phyloP scores from a whole-genome alignment of 2,888 invertebrate genomes.

The Tenthredo livida region DNA sequence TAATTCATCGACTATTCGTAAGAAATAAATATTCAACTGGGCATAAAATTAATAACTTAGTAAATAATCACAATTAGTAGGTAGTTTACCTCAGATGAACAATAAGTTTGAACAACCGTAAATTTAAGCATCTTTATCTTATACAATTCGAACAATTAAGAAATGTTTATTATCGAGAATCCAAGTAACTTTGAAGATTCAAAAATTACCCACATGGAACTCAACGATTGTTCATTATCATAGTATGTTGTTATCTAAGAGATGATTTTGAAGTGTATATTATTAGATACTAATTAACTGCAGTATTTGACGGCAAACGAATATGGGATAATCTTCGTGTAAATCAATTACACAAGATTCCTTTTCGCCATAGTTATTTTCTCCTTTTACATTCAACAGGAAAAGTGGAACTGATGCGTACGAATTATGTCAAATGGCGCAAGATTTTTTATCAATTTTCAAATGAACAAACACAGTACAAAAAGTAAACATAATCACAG shows the following conservation, averaged over 20 bases:
- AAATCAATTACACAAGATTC: background rate
- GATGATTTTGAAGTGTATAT: background rate
- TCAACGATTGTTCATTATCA: background rate
- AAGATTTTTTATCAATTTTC: constrained; percentile 60
- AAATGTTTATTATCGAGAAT: background rate
- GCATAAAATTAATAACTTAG: constrained; percentile 23
- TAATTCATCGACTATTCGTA: constrained; percentile 23
- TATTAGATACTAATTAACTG: constrained; percentile 19
- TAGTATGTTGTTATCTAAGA: background rate
- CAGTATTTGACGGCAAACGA: background rate
- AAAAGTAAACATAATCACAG: constrained; percentile 77
- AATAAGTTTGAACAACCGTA: constrained; percentile 12
- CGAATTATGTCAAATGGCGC: constrained; percentile 60
- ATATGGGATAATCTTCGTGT: background rate
- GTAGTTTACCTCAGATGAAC: constrained; percentile 37
- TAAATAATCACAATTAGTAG: constrained; percentile 44
- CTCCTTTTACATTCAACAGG: constrained; percentile 63
- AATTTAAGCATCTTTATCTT: background rate
- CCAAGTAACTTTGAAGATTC: background rate
- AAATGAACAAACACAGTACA: constrained; percentile 69
- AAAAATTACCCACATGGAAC: background rate
- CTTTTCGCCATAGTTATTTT: constrained; percentile 44
- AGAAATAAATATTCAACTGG: constrained; percentile 10
- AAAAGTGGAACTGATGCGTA: constrained; percentile 54
- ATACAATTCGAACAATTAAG: background rate